These are phyloP conservation scores for Hippopotamyrus pictus DNA, from an alignment of 2,797 vertebrate genomes.

Conservation along the genomic window DNA sequence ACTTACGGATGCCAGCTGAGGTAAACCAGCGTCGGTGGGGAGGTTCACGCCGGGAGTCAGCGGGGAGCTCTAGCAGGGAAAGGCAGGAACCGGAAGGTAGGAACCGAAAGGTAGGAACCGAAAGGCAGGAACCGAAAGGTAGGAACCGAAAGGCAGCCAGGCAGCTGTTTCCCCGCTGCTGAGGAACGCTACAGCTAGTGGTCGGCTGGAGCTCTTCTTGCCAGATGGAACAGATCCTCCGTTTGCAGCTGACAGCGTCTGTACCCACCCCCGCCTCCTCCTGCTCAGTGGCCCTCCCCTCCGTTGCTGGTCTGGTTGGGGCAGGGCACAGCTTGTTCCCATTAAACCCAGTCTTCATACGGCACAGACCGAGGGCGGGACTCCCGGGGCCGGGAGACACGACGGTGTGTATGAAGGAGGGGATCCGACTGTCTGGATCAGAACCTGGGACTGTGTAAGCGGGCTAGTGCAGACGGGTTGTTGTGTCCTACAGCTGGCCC, in stretches of 20 bases:
- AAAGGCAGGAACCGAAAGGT: constrained; percentile 17
- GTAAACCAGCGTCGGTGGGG: not conserved
- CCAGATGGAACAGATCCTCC: constrained; percentile 36
- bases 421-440: not conserved
- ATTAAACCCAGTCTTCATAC: constrained; percentile 70
- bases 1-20: constrained; percentile 11
- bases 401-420: constrained; percentile 12
- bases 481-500: not conserved
- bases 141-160: constrained; percentile 37
- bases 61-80: not conserved
- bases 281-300: constrained; percentile 36
- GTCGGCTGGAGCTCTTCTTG: constrained; percentile 26
- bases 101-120: constrained; percentile 36
- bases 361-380: constrained; percentile 35
- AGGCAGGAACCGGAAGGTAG: constrained; percentile 32
- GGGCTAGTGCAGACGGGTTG: not conserved
- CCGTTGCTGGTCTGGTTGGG: constrained; percentile 8
- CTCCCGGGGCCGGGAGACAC: constrained; percentile 27
- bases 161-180: constrained; percentile 35
- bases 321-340: constrained; percentile 78
- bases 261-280: constrained; percentile 53
- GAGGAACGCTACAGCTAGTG: constrained; percentile 25
- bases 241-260: constrained; percentile 30
- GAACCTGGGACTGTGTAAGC: not conserved
- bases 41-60: not conserved